These are phyloP conservation scores for Platycnemis pennipes DNA, from an alignment of 2,888 invertebrate genomes.

Conservation along the genomic window DNA sequence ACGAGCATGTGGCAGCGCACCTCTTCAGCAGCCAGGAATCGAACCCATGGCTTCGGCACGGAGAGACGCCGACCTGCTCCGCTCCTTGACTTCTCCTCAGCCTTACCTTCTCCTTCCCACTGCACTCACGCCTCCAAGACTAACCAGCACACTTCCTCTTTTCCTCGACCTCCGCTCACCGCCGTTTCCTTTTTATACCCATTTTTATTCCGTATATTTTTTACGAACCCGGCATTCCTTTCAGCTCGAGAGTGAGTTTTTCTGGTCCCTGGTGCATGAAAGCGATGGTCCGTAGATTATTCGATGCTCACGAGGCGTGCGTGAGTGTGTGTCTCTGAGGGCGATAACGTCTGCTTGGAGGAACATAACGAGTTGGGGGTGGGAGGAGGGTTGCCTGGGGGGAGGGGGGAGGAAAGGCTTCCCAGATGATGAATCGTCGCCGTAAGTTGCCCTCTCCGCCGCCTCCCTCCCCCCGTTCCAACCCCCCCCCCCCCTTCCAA, in stretches of 20 bases:
- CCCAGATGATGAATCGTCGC: conserved; percentile 8
- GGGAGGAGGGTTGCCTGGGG: neutral
- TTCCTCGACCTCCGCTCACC: neutral
- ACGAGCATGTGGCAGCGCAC: neutral
- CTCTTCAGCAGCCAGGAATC: neutral
- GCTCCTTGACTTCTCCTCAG: neutral
- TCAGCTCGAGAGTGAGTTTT: neutral
- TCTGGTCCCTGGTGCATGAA: conserved; percentile 14
- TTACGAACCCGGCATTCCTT: neutral
- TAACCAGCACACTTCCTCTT: neutral
- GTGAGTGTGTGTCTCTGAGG: neutral
- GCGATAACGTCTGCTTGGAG: neutral
- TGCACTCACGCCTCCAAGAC: neutral
- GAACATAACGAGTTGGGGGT: neutral
- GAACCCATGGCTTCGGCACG: neutral
- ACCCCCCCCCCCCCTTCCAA: no score
- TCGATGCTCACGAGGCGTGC: neutral
- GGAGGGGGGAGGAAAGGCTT: neutral
- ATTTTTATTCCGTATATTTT: neutral
- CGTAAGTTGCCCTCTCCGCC: neutral
- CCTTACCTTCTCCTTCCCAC: neutral
- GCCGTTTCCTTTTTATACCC: neutral
- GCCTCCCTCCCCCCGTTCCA: neutral
- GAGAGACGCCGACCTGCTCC: neutral
- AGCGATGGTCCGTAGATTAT: conserved; percentile 9